Evolutionary conservation across 1,140 invertebrate species (phyloP), one percentile per base, ranked within the genome.

Genomic region (Araneus ventricosus): DNA sequence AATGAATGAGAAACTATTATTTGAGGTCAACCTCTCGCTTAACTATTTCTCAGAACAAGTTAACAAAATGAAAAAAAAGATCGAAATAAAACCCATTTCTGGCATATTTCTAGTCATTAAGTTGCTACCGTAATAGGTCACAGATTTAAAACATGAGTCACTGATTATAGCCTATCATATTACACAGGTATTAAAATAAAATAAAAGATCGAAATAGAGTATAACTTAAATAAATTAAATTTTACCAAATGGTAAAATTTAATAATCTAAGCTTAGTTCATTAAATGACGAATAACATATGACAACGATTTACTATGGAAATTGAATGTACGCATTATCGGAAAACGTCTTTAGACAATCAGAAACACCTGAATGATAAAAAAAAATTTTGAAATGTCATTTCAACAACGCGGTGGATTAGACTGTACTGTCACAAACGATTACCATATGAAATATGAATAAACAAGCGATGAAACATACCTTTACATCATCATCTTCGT

Each of bases 401-500:
- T 63, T 63, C 6, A 52, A 27, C 39, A 59, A 27, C 8, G 24
- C 30, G 7, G 10, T n/a, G 1, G n/a, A 52, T 3, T 27, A 63
- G 1, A n/a, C 59, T 24, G 22, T 7, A 63, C 20, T 63, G n/a
- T 63, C 22, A 63, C 4, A 1, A 20, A 63, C 20, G 6, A 22
- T 7, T 45, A 90, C 45, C n/a, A 52, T 79, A 45, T 79, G 6
- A 90, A n/a, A n/a, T 90, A 24, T 4, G 39, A 41, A 41, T 79
- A 27, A 75, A 61, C 30, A 88, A 37, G 37, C 39, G 20, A 20
- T 80, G 61, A 90, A 93, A 57, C 94, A 95, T 96, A 98, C 98
- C 97, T 98, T 98, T 93, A 98, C 97, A 93, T 97, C 97, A 90
- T 98, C 97, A 93, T 97, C 97, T 94, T 98, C 97, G 95, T 98